Percentiles rank a stretch among this genome's conserved stretches.
These are phyloP conservation scores for Silurus lanzhouensis DNA, from an alignment of 2,797 vertebrate genomes.

Conservation along the genomic window DNA sequence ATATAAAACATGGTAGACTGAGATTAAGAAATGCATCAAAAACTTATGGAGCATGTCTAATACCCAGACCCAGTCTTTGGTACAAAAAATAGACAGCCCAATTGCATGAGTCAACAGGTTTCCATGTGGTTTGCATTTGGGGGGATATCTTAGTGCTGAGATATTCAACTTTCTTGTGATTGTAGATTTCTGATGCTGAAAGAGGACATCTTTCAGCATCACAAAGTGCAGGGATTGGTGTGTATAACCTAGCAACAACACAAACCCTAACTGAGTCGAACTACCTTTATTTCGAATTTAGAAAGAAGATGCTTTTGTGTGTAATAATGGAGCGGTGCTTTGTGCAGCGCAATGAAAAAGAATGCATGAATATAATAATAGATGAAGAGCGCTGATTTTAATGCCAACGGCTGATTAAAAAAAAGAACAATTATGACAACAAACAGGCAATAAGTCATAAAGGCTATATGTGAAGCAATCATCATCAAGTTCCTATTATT, in stretches of 20 bases:
- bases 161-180: conserved; percentile 62
- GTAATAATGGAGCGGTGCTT: conserved; percentile 51
- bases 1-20: not conserved
- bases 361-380: conserved; percentile 48
- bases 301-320: conserved; percentile 55
- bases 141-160: conserved; percentile 62
- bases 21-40: not conserved
- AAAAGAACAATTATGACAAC: conserved; percentile 1
- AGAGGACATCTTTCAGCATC: conserved; percentile 67
- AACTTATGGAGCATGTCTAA: conserved; percentile 11
- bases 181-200: conserved; percentile 65
- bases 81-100: conserved; percentile 46
- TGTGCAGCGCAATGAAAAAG: conserved; percentile 65
- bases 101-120: conserved; percentile 38
- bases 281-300: conserved; percentile 67
- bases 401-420: not conserved
- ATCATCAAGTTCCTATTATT: conserved; percentile 11
- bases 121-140: conserved; percentile 72
- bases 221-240: conserved; percentile 38
- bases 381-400: not conserved
- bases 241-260: conserved; percentile 36
- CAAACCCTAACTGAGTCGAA: conserved; percentile 43
- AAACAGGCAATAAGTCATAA: not conserved
- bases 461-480: not conserved
- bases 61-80: conserved; percentile 21